phyloP scores from a whole-genome alignment of 2,113 vertebrate species.

The Drymodes brunneopygia region DNA sequence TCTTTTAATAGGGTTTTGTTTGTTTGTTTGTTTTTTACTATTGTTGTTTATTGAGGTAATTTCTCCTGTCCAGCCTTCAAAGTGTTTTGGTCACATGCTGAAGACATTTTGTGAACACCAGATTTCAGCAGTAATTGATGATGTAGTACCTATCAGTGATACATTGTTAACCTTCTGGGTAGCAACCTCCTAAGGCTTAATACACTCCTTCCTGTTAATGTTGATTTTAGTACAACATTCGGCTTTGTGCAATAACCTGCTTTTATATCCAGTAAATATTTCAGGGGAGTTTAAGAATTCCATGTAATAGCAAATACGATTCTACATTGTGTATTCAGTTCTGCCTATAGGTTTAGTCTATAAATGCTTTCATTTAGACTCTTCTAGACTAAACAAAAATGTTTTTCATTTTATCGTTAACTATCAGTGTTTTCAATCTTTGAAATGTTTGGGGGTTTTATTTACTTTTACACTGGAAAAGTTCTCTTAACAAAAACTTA shows the following conservation, averaged over 20 bases:
- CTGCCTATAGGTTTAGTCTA: background rate
- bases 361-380: background rate
- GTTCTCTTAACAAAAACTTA: background rate
- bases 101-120: background rate
- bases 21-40: background rate
- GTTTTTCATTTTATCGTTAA: background rate
- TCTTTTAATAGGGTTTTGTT: background rate
- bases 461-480: background rate
- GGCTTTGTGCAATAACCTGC: background rate
- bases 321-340: background rate
- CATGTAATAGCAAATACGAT: background rate
- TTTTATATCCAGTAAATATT: background rate
- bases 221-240: background rate
- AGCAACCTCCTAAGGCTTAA: background rate
- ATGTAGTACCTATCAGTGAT: background rate
- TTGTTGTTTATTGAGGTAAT: background rate
- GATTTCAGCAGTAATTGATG: background rate
- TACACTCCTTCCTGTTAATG: background rate
- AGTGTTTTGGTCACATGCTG: background rate
- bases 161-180: background rate
- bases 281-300: background rate
- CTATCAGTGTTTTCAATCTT: background rate
- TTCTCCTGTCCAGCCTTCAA: background rate
- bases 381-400: background rate
- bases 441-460: background rate